These are phyloP conservation scores for Trichomycterus rosablanca DNA, from an alignment of 2,113 vertebrate genomes.

Conservation along the genomic window DNA sequence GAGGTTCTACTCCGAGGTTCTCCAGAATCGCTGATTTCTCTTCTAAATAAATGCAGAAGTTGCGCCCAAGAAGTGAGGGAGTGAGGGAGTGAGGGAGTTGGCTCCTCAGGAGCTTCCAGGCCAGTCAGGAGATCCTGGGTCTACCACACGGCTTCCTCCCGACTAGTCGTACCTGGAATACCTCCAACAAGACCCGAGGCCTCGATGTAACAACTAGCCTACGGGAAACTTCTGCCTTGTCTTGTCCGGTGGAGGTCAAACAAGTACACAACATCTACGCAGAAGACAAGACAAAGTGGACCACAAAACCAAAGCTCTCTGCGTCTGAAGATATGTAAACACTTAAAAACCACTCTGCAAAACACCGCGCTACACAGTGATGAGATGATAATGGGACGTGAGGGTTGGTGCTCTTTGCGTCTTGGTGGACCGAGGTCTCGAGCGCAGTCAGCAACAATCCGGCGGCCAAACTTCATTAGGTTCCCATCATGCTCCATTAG, in stretches of 20 bases:
- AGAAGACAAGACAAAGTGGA: slow-evolving; percentile 32
- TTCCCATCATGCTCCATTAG: slow-evolving; percentile 42
- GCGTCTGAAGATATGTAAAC: slow-evolving; percentile 33
- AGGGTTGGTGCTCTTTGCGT: slow-evolving; percentile 35
- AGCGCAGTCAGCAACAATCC: slow-evolving; percentile 43
- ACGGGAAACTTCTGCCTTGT: too few species aligned
- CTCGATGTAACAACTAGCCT: too few species aligned
- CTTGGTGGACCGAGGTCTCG: slow-evolving; percentile 29
- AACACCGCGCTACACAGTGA: slow-evolving; percentile 23
- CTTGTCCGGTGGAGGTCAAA: slow-evolving; percentile 10
- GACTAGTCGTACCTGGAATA: too few species aligned
- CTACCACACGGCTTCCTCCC: too few species aligned
- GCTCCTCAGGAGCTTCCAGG: too few species aligned
- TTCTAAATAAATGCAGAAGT: too few species aligned
- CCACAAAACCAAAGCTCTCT: slow-evolving; percentile 34
- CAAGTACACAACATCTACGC: slow-evolving; percentile 25
- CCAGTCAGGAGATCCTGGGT: too few species aligned
- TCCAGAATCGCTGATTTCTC: too few species aligned
- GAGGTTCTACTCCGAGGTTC: too few species aligned
- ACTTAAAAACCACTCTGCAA: slow-evolving; percentile 46
- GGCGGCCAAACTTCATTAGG: slow-evolving; percentile 42
- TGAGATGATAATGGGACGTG: slow-evolving; percentile 27
- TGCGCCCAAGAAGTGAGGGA: too few species aligned
- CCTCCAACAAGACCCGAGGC: too few species aligned
- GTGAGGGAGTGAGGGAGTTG: too few species aligned